phyloP scores from a whole-genome alignment of 1,140 invertebrate species.

The Pomacea maculata region DNA sequence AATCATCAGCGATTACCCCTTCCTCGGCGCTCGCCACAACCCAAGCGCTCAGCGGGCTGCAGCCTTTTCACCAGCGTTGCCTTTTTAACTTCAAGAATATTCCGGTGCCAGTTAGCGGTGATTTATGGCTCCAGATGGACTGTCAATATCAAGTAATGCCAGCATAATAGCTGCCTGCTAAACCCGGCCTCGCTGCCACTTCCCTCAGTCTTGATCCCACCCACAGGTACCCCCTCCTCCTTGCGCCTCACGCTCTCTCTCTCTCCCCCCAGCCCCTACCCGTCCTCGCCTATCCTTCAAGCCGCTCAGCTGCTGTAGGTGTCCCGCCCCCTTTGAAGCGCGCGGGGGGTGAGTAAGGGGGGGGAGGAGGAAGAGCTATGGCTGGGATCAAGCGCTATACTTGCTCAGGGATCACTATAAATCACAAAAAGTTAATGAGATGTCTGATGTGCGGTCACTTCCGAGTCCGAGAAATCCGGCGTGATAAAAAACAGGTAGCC shows the following conservation, averaged over 20 bases:
- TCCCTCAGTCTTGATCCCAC: neutral
- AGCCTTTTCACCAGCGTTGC: too few species aligned
- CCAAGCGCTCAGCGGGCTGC: too few species aligned
- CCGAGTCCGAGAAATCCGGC: neutral
- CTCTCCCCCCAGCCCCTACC: neutral
- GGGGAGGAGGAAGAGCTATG: constrained; percentile 1
- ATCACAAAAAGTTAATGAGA: constrained; percentile 31
- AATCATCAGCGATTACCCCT: too few species aligned
- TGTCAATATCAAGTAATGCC: constrained; percentile 30
- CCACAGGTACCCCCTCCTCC: neutral
- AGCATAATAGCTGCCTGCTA: constrained; percentile 11
- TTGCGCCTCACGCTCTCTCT: neutral
- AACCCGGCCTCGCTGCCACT: neutral
- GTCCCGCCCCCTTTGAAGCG: neutral
- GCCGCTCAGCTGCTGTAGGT: neutral
- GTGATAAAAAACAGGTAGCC: constrained; percentile 19
- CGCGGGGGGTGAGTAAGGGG: too few species aligned
- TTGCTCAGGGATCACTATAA: constrained; percentile 27
- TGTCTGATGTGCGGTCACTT: constrained; percentile 25
- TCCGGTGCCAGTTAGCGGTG: constrained; percentile 22
- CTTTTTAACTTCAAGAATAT: constrained; percentile 2
- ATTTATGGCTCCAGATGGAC: constrained; percentile 25
- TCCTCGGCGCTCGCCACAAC: too few species aligned
- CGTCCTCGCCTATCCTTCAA: neutral
- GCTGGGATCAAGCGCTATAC: constrained; percentile 15